Evolutionary conservation across 2,888 invertebrate genomes (phyloP).

Genomic region (Agrotis clavis): DNA sequence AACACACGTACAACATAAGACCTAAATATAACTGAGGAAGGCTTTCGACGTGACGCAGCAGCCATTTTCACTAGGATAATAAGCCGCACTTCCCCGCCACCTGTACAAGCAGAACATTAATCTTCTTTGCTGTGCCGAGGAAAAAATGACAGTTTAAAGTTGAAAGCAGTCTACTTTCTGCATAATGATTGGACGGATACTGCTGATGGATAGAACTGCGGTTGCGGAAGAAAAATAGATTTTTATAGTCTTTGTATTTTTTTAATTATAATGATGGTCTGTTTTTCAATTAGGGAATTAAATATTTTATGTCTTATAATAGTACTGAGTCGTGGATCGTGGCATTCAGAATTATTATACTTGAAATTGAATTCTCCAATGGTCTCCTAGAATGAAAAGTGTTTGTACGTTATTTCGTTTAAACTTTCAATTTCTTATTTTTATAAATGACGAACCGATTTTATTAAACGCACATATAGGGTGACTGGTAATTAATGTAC

Average conservation of each 20-base stretch:
- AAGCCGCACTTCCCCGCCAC: constrained; percentile 49
- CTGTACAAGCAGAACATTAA: constrained; percentile 59
- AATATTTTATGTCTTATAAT: too few species aligned
- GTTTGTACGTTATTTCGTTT: too few species aligned
- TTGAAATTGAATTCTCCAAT: too few species aligned
- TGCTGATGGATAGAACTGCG: constrained; percentile 25
- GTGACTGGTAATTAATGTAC: too few species aligned
- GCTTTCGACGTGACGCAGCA: constrained; percentile 40
- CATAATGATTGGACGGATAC: constrained; percentile 47
- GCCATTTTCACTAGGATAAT: constrained; percentile 57
- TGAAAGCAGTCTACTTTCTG: constrained; percentile 43
- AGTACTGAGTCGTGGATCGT: too few species aligned
- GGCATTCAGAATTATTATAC: too few species aligned
- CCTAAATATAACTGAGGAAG: constrained; percentile 39
- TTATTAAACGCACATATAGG: too few species aligned
- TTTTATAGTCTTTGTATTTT: background rate
- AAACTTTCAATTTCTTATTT: too few species aligned
- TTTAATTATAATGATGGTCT: too few species aligned
- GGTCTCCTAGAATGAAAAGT: too few species aligned
- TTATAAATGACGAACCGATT: too few species aligned
- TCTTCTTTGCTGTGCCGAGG: constrained; percentile 52
- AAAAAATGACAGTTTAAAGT: constrained; percentile 54
- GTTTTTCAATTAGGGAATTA: too few species aligned
- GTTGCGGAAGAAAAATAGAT: constrained; percentile 10
- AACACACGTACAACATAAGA: constrained; percentile 33